Evolutionary conservation across 2,888 invertebrate species (phyloP).

Genomic region (Cerastis leucographa): DNA sequence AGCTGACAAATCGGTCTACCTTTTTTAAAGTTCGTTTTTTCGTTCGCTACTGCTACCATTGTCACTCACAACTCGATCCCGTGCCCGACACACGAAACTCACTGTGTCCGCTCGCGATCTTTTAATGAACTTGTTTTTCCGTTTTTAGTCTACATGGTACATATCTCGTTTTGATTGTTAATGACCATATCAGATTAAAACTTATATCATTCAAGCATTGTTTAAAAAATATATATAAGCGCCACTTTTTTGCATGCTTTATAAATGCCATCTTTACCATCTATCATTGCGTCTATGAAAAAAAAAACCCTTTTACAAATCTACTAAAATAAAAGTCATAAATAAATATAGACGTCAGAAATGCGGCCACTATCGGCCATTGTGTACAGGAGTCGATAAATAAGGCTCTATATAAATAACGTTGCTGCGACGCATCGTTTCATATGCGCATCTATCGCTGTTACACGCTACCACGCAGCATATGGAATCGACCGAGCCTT

Average conservation of each 20-base stretch:
- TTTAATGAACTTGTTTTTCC: too few relatives aligned
- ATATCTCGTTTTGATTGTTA: too few relatives aligned
- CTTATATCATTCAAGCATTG: conserved; percentile 23
- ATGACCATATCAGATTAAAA: too few relatives aligned
- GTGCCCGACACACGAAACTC: too few relatives aligned
- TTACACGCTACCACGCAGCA: conserved; percentile 93
- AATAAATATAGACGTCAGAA: conserved; percentile 41
- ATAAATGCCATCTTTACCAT: not conserved
- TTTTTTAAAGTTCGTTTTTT: too few relatives aligned
- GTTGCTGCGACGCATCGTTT: conserved; percentile 94
- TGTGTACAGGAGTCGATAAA: conserved; percentile 44
- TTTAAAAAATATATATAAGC: conserved; percentile 1
- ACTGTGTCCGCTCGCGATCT: too few relatives aligned
- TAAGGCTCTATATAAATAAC: conserved; percentile 10
- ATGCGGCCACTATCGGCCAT: conserved; percentile 42
- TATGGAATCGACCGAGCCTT: conserved; percentile 85
- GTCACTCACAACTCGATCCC: too few relatives aligned
- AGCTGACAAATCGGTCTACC: too few relatives aligned
- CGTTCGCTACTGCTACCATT: too few relatives aligned
- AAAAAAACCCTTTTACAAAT: not conserved
- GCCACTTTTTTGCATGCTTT: conserved; percentile 33
- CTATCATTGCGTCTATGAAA: not conserved
- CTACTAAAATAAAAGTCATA: not conserved
- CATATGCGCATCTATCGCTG: conserved; percentile 92
- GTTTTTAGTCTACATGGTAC: too few relatives aligned